Percentiles rank a stretch among this genome's conserved stretches.
These are phyloP conservation scores for Campaea margaritaria DNA, from an alignment of 2,888 invertebrate species.

Conservation along the genomic window DNA sequence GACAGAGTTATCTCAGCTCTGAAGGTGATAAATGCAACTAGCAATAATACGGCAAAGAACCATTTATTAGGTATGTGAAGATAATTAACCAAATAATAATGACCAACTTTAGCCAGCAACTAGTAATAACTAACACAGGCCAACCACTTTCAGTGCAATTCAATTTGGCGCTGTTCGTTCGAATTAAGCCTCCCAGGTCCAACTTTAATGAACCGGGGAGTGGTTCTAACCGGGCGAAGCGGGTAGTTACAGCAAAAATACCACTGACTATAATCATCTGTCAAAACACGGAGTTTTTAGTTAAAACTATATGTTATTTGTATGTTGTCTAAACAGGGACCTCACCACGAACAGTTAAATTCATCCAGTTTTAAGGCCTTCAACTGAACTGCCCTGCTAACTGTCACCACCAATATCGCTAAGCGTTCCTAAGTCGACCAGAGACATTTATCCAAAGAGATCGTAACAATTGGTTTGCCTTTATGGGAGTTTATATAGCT, in stretches of 20 bases:
- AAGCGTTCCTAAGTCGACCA: too few species aligned
- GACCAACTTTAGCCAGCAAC: conserved; percentile 1
- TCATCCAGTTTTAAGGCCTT: too few species aligned
- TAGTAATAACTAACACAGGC: neutral
- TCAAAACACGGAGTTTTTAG: neutral
- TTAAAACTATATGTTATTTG: too few species aligned
- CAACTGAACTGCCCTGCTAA: too few species aligned
- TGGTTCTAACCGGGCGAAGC: conserved; percentile 16
- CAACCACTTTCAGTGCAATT: conserved; percentile 26
- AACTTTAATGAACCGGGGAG: conserved; percentile 32
- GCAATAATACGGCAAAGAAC: neutral
- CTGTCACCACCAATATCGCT: too few species aligned
- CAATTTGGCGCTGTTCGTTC: conserved; percentile 28
- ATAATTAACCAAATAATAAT: conserved; percentile 1
- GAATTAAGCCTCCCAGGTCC: conserved; percentile 27
- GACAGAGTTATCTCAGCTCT: too few species aligned
- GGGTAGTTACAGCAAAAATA: conserved; percentile 29
- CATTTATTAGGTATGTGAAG: neutral
- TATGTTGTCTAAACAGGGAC: too few species aligned
- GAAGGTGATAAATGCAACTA: too few species aligned
- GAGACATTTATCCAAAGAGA: too few species aligned
- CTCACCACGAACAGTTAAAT: too few species aligned
- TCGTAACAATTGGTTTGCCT: too few species aligned
- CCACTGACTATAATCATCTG: neutral
- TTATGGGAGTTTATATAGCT: too few species aligned